A percentile compares a stretch with the other conserved stretches of the same genome.
Conservation (phyloP, 2,888 invertebrate species). For the Pasiphila rectangulata region DNA sequence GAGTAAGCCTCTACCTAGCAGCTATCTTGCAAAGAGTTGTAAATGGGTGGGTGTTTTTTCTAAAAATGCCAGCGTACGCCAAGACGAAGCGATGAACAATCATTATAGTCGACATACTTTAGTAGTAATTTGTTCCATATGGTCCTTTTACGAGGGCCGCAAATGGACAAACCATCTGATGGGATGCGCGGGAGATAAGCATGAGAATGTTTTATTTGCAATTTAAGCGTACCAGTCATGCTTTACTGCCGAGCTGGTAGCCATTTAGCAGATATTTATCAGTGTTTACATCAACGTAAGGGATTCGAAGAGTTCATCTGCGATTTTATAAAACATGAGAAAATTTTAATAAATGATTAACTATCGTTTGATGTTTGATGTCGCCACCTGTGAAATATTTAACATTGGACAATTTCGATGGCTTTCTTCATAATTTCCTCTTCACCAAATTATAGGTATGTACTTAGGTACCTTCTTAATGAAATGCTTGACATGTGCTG, state of each 20-base stretch:
- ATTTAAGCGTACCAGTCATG: constrained; percentile 32
- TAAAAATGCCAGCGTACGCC: background rate
- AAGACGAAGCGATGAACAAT: constrained; percentile 32
- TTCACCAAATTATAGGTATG: too few relatives aligned
- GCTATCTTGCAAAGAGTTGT: too few relatives aligned
- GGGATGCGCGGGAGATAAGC: constrained; percentile 49
- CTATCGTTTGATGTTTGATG: background rate
- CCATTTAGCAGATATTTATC: constrained; percentile 28
- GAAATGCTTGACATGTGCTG: too few relatives aligned
- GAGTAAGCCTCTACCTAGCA: too few relatives aligned
- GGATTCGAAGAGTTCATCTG: background rate
- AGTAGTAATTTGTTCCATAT: constrained; percentile 42
- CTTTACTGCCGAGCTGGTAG: constrained; percentile 21
- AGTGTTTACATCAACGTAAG: constrained; percentile 19
- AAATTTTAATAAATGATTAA: too few relatives aligned
- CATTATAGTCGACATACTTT: constrained; percentile 11
- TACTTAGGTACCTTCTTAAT: too few relatives aligned
- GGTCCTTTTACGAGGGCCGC: constrained; percentile 49
- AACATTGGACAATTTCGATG: too few relatives aligned
- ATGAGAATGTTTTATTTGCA: constrained; percentile 57
- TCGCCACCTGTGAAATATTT: too few relatives aligned
- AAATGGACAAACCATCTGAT: constrained; percentile 53
- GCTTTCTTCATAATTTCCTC: too few relatives aligned
- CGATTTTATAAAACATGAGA: too few relatives aligned
- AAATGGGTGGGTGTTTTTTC: background rate